Percentiles rank a stretch among this genome's conserved stretches.
These are phyloP conservation scores for Nasua narica DNA, from an alignment of 2,797 vertebrate species.

Conservation along the genomic window DNA sequence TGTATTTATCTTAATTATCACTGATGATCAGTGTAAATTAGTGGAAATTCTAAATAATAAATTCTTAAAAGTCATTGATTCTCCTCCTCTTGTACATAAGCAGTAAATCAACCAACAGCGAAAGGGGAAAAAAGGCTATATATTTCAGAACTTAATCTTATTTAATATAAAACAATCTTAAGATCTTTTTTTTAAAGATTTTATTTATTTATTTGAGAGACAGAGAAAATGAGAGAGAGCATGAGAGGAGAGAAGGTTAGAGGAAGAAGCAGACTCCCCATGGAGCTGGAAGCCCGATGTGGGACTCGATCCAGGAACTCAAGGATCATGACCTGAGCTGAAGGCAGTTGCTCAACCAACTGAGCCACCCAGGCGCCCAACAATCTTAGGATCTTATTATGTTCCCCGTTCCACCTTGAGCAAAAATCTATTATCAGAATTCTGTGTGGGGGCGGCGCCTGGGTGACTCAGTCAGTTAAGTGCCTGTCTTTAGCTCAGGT, in stretches of 20 bases:
- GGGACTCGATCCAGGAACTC: too few species aligned
- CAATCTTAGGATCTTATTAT: background rate
- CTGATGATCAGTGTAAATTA: background rate
- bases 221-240: too few species aligned
- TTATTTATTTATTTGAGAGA: too few species aligned
- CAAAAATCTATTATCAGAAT: background rate
- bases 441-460: background rate
- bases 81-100: background rate
- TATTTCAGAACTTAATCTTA: background rate
- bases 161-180: background rate
- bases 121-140: background rate
- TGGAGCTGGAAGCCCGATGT: too few species aligned
- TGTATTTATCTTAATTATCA: background rate
- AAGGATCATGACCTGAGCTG: too few species aligned
- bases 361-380: too few species aligned
- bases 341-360: too few species aligned
- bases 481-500: background rate
- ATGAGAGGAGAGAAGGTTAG: too few species aligned
- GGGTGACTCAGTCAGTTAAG: too few species aligned
- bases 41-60: background rate
- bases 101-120: background rate
- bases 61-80: background rate
- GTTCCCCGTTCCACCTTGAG: background rate
- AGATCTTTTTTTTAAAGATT: too few species aligned
- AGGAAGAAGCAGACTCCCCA: too few species aligned